Evolutionary conservation across 2,113 vertebrate genomes (phyloP), one percentile per base, ranked within the genome.

Genomic region (Oreamnos americanus): DNA sequence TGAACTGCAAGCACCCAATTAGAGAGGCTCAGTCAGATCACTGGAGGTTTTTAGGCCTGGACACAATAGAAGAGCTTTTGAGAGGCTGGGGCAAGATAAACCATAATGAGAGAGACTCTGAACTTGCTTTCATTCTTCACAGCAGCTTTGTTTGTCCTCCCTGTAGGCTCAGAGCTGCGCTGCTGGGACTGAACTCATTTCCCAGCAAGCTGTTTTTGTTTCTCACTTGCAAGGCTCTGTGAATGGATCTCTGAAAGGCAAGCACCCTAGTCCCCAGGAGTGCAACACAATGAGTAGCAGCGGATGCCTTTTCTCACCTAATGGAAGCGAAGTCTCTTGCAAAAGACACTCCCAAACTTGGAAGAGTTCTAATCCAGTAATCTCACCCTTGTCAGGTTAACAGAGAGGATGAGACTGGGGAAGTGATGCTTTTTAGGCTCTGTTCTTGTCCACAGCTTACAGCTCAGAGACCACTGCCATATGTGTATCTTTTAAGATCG

Each of bases 1-100:
- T 71, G 81, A 97, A 95, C 95, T 39, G 26, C 26, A 92, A 82
- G 62, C 26, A 95, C 84, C 51, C 83, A 90, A 92, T 96, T 98
- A 97, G 81, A 93, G 45, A 96, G 62, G 21, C 47, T 96, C 58
- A 58, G 57, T 81, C 45, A 60, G 53, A 82, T 91, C 94, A 62
- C 78, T 57, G 14, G 58, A 89, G 39, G 49, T 82, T 96, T 95
- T 96, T 83, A 81, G 62, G 62, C 21, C 62, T 96, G 64, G 58
- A 95, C 55, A 90, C 85, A 94, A 92, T 58, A 76, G 81, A 87
- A 67, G 21, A 74, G 25, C 16, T 87, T 96, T 90, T 89, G 53
- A 90, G 64, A 47, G 57, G 19, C 47, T 90, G 16, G 9, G 47
- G 79, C 62, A 91, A n/a, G 62, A 96, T 64, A 45, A 95, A 28